phyloP scores from a whole-genome alignment of 2,888 invertebrate species.

The Balanococcus diminutus region DNA sequence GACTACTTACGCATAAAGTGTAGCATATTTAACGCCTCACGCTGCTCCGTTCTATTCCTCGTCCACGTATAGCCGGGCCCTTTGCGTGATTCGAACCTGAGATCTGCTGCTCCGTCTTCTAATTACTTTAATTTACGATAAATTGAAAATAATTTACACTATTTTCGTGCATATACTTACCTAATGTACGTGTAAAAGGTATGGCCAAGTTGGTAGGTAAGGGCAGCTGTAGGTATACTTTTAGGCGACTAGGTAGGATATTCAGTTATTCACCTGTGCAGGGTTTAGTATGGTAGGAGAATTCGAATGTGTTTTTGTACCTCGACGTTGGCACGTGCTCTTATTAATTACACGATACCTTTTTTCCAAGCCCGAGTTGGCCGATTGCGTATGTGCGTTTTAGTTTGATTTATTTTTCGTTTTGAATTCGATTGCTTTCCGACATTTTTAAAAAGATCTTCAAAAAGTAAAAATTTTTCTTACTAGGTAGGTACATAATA shows the following conservation, averaged over 20 bases:
- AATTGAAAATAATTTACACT: conserved; percentile 33
- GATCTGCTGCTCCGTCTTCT: conserved; percentile 2
- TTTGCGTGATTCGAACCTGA: neutral
- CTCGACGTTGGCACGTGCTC: neutral
- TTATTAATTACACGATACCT: conserved; percentile 7
- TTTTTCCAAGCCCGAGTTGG: neutral
- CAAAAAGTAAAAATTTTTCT: no score
- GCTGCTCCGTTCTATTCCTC: neutral
- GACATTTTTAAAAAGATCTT: no score
- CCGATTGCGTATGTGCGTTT: no score
- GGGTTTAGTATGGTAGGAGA: neutral
- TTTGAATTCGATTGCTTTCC: no score
- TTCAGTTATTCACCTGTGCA: neutral
- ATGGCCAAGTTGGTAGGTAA: neutral
- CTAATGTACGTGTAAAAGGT: neutral
- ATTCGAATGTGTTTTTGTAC: neutral
- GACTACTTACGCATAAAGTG: neutral
- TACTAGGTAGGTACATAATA: no score
- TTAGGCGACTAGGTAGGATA: neutral
- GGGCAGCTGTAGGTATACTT: neutral
- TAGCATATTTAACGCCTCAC: neutral
- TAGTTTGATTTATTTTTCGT: no score
- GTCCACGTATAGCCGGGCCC: neutral
- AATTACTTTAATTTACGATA: conserved; percentile 40
- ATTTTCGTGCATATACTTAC: neutral